Conservation (phyloP, 2,888 invertebrate species). For the Eledona agricola region DNA sequence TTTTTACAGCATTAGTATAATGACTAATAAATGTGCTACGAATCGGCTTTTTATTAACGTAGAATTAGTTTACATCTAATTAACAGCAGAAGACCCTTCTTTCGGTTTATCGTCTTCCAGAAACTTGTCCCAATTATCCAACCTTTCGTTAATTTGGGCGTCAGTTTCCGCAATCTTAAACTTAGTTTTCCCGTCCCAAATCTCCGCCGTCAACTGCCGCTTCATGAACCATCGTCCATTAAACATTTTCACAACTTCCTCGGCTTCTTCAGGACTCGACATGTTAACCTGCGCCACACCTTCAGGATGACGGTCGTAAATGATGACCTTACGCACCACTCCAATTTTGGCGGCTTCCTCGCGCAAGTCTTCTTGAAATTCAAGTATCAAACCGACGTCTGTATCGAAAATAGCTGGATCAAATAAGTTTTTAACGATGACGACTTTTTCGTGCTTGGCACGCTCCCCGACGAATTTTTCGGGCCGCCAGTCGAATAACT, state of each 20-base stretch:
- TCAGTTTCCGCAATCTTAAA: conserved; percentile 87
- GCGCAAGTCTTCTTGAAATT: conserved; percentile 89
- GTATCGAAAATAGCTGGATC: conserved; percentile 87
- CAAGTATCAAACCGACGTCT: conserved; percentile 87
- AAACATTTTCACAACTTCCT: conserved; percentile 85
- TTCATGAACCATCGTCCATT: conserved; percentile 93
- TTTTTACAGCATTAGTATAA: too few species aligned
- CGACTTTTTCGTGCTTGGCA: conserved; percentile 87
- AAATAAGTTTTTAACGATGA: conserved; percentile 94
- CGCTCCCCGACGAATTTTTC: conserved; percentile 89
- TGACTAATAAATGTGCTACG: too few species aligned
- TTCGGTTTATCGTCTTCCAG: conserved; percentile 68
- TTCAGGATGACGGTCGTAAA: conserved; percentile 93
- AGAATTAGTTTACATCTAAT: background rate
- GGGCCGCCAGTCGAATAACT: conserved; percentile 96
- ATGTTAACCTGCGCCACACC: conserved; percentile 94
- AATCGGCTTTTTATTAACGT: too few species aligned
- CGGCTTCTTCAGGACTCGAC: conserved; percentile 89
- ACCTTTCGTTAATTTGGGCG: conserved; percentile 80
- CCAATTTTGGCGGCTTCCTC: conserved; percentile 93
- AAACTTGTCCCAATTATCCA: conserved; percentile 89
- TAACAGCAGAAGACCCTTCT: background rate
- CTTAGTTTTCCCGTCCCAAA: conserved; percentile 96
- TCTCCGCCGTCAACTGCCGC: conserved; percentile 82
- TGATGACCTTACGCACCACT: conserved; percentile 86